Conservation (phyloP, 2,888 invertebrate species). For the Acleris emargana region DNA sequence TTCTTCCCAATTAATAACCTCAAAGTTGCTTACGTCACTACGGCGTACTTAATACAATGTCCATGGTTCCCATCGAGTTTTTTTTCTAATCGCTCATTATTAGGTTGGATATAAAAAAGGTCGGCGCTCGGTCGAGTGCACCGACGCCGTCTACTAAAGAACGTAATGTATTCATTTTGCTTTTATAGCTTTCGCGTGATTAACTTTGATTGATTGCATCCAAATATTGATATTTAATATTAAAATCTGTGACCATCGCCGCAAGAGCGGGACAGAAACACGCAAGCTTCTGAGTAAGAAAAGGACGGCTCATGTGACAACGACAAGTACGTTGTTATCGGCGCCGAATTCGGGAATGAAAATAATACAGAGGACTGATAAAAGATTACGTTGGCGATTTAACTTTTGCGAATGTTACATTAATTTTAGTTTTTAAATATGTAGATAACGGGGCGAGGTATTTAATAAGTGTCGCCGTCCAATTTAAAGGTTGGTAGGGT, state of each 20-base stretch:
- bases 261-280: constrained; percentile 51
- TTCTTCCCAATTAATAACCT: constrained; percentile 68
- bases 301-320: constrained; percentile 56
- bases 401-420: no score
- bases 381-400: no score
- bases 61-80: constrained; percentile 64
- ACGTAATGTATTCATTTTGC: constrained; percentile 79
- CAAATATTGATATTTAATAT: constrained; percentile 81
- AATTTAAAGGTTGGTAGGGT: constrained; percentile 61
- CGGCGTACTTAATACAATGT: constrained; percentile 67
- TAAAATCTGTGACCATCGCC: constrained; percentile 56
- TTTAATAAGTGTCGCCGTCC: constrained; percentile 51
- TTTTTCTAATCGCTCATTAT: constrained; percentile 76
- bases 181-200: constrained; percentile 82
- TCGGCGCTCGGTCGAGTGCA: constrained; percentile 63
- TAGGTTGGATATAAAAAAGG: constrained; percentile 65
- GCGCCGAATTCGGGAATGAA: constrained; percentile 8
- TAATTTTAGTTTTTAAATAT: background rate
- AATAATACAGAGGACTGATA: background rate
- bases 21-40: constrained; percentile 74
- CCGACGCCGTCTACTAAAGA: constrained; percentile 66
- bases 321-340: constrained; percentile 42
- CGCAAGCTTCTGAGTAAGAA: constrained; percentile 40
- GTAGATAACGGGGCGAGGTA: constrained; percentile 12
- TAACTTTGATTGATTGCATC: constrained; percentile 82